Percentiles rank a stretch among this genome's conserved stretches.
Evolutionary conservation across 2,888 invertebrate genomes (phyloP).

Genomic region (Anoncus sp.): DNA sequence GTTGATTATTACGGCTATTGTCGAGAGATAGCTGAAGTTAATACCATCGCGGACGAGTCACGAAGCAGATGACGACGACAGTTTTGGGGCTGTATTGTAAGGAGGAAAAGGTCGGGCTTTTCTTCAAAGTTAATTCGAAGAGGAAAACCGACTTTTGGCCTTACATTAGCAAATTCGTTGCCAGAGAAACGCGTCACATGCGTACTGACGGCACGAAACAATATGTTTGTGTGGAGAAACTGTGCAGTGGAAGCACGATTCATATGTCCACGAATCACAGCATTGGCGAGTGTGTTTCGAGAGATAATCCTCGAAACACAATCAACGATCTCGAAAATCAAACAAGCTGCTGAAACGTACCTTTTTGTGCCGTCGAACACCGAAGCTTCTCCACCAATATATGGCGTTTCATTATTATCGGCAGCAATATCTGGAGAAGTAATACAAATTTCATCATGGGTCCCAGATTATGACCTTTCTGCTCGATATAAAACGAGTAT

Average conservation of each 20-base stretch:
- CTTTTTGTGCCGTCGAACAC: conserved; percentile 46
- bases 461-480: conserved; percentile 55
- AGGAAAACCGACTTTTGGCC: conserved; percentile 62
- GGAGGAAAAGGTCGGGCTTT: conserved; percentile 61
- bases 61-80: not conserved
- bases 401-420: conserved; percentile 53
- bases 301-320: conserved; percentile 22
- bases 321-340: conserved; percentile 2
- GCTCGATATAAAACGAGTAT: conserved; percentile 54
- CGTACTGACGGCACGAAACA: not conserved
- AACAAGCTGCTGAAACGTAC: conserved; percentile 54
- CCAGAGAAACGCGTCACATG: conserved; percentile 1
- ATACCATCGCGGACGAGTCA: conserved; percentile 2
- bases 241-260: conserved; percentile 37
- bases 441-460: conserved; percentile 1
- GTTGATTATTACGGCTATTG: too few species aligned
- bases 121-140: conserved; percentile 43
- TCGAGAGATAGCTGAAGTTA: too few species aligned
- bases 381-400: conserved; percentile 56
- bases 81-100: conserved; percentile 46
- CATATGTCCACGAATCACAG: conserved; percentile 61
- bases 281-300: conserved; percentile 52
- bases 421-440: conserved; percentile 18
- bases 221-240: not conserved
- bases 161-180: conserved; percentile 45